Evolutionary conservation across 2,888 invertebrate genomes (phyloP).

Genomic region (Dryomyza anilis): DNA sequence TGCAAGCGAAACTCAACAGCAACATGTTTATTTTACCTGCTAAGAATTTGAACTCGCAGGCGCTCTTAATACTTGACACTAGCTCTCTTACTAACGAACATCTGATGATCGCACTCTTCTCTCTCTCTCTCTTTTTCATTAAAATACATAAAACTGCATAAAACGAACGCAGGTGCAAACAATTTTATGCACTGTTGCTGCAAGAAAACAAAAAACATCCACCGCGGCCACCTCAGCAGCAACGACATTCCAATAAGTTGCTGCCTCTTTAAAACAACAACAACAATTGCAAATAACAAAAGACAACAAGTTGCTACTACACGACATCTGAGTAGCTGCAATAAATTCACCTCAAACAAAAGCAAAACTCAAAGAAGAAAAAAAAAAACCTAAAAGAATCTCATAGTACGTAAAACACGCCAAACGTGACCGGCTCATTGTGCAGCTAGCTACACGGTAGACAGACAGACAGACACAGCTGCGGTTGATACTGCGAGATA

Average conservation of each 20-base stretch:
- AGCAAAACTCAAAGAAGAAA: not conserved
- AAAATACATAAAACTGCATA: not conserved
- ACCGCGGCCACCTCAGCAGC: no score
- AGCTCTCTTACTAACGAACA: no score
- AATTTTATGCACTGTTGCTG: not conserved
- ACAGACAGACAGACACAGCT: not conserved
- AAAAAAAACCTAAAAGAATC: not conserved
- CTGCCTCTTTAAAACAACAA: not conserved
- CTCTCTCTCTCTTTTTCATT: not conserved
- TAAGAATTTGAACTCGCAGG: no score
- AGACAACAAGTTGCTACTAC: not conserved
- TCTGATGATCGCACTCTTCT: not conserved
- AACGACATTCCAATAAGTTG: not conserved
- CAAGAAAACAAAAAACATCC: not conserved
- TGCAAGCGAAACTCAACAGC: no score
- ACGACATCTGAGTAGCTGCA: no score
- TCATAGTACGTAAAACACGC: constrained; percentile 1
- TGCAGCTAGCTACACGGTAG: not conserved
- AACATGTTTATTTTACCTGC: no score
- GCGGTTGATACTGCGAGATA: not conserved
- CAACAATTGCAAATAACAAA: not conserved
- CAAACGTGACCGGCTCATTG: constrained; percentile 21
- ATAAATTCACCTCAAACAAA: not conserved
- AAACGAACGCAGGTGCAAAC: constrained; percentile 3
- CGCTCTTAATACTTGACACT: no score